Conservation (phyloP, 2,888 invertebrate species). For the Drosophila nr. medialis region DNA sequence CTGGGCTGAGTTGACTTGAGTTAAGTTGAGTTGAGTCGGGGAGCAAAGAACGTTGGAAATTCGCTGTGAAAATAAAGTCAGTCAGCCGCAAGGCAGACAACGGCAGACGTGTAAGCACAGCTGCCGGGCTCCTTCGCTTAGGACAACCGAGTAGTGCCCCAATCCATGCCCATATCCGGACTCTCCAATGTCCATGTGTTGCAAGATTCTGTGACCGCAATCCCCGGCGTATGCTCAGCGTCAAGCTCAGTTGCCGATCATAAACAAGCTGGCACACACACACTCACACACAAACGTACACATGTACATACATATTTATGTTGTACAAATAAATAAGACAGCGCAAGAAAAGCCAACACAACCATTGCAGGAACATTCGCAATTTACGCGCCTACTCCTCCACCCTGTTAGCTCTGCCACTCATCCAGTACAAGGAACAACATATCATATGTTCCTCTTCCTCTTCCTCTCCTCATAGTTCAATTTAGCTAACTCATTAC, state of each 20-base stretch:
- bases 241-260: constrained; percentile 73
- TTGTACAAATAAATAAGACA: constrained; percentile 46
- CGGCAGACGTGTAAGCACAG: constrained; percentile 45
- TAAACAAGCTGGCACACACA: constrained; percentile 62
- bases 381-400: background rate
- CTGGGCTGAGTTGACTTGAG: background rate
- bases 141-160: constrained; percentile 9
- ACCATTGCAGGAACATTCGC: constrained; percentile 25
- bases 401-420: constrained; percentile 8
- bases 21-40: background rate
- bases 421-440: constrained; percentile 47
- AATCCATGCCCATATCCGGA: background rate
- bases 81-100: constrained; percentile 43
- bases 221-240: constrained; percentile 66
- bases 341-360: constrained; percentile 35
- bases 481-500: constrained; percentile 13
- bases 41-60: constrained; percentile 39
- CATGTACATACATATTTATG: constrained; percentile 15
- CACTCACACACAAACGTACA: constrained; percentile 16
- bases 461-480: constrained; percentile 17
- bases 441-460: constrained; percentile 65
- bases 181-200: constrained; percentile 33
- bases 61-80: constrained; percentile 55
- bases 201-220: constrained; percentile 61
- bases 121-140: constrained; percentile 14